A percentile compares a stretch with the other conserved stretches of the same genome.
phyloP scores from a whole-genome alignment of 2,797 vertebrate species.

The Petrocephalus sullivani region DNA sequence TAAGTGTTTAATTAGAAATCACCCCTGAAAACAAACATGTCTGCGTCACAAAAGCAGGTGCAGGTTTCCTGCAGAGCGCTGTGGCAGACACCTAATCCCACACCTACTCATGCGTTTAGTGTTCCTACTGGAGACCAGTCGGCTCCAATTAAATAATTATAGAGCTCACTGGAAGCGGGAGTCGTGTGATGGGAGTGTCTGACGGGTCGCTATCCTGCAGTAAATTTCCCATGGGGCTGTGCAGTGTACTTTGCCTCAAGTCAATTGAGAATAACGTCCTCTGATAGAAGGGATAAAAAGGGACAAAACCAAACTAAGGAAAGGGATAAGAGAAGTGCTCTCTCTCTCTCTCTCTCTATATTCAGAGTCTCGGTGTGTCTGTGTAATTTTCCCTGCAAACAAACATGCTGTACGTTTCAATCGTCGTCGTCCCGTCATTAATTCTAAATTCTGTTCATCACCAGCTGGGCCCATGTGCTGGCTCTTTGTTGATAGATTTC shows the following conservation, averaged over 20 bases:
- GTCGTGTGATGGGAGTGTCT: conserved; percentile 7
- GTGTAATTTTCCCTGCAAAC: conserved; percentile 4
- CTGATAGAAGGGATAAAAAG: conserved; percentile 10
- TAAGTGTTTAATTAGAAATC: conserved; percentile 15
- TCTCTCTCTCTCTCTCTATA: not conserved
- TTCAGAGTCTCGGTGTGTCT: not conserved
- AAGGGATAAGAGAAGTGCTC: not conserved
- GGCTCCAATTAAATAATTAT: conserved; percentile 41
- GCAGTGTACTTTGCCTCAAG: conserved; percentile 17
- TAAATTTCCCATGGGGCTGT: conserved; percentile 21
- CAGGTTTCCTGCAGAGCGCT: conserved; percentile 22
- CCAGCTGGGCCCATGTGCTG: not conserved
- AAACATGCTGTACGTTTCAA: conserved; percentile 8
- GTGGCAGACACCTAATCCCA: conserved; percentile 36
- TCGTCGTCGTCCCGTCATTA: conserved; percentile 16
- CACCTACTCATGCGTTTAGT: conserved; percentile 23
- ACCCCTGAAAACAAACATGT: conserved; percentile 8
- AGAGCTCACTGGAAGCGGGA: conserved; percentile 12
- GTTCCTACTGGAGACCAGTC: conserved; percentile 30
- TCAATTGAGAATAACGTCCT: conserved; percentile 22
- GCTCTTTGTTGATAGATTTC: conserved; percentile 3
- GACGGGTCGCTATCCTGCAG: conserved; percentile 7
- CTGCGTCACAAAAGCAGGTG: not conserved
- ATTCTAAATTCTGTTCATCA: conserved; percentile 15
- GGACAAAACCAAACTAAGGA: not conserved